Evolutionary conservation across 2,797 vertebrate genomes (phyloP).

Genomic region (Enteromius viviparus): DNA sequence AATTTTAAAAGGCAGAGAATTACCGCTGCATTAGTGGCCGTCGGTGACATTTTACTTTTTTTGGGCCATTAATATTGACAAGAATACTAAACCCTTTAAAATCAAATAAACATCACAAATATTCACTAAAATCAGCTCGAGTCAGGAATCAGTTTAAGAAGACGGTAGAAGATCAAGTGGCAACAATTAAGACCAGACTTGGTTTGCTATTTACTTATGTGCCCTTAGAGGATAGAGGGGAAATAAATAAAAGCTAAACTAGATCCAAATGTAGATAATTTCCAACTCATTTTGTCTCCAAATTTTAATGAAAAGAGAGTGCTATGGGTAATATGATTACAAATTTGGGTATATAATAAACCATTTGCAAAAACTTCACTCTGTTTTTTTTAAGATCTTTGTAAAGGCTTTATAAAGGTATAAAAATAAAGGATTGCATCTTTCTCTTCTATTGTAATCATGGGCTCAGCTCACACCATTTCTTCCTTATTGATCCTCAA

Average conservation of each 20-base stretch:
- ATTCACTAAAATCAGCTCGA: neutral
- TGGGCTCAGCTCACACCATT: neutral
- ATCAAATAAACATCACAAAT: conserved; percentile 19
- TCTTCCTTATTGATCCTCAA: conserved; percentile 39
- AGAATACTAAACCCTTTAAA: conserved; percentile 6
- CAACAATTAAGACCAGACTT: conserved; percentile 29
- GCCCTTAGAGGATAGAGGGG: neutral
- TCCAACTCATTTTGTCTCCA: neutral
- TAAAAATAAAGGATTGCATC: neutral
- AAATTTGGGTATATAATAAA: neutral
- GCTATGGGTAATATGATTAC: neutral
- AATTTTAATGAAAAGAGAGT: neutral
- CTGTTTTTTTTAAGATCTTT: neutral
- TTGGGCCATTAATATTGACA: conserved; percentile 31
- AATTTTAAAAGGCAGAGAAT: conserved; percentile 18
- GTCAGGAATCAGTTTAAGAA: neutral
- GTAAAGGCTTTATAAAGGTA: neutral
- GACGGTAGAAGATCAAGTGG: neutral
- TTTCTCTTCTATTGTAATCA: conserved; percentile 18
- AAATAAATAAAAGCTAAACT: conserved; percentile 7
- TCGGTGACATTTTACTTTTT: conserved; percentile 37
- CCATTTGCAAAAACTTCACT: neutral
- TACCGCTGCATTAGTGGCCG: conserved; percentile 27
- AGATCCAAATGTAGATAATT: conserved; percentile 22
- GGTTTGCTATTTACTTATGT: conserved; percentile 10